A percentile compares a stretch with the other conserved stretches of the same genome.
phyloP scores from a whole-genome alignment of 35 echinoderm and acorn worm species.

The Holothuria glaberrima region DNA sequence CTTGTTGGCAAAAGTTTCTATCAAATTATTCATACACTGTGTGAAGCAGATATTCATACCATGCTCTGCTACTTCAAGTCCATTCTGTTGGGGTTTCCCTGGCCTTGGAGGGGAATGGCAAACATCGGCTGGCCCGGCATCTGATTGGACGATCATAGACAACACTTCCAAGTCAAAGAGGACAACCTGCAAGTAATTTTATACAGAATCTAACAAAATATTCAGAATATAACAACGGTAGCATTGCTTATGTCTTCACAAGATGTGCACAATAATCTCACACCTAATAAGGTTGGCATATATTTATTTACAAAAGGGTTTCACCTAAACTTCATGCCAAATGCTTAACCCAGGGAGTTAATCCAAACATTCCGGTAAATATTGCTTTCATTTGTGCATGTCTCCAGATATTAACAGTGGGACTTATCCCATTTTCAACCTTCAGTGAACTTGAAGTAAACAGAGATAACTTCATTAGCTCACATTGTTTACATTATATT shows the following conservation, averaged over 20 bases:
- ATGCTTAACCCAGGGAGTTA: no score
- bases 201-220: not conserved
- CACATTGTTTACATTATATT: no score
- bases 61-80: constrained; percentile 21
- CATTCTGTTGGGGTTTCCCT: not conserved
- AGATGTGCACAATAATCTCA: no score
- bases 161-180: constrained; percentile 90
- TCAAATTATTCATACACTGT: constrained; percentile 86
- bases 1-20: constrained; percentile 77
- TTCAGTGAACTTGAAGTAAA: no score
- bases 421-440: no score
- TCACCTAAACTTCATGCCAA: not conserved
- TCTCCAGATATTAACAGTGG: no score
- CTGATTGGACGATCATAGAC: constrained; percentile 79
- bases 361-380: no score
- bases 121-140: constrained; percentile 65
- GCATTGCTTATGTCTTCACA: no score
- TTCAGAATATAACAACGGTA: not conserved
- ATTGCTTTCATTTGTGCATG: no score
- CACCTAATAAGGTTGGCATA: no score
- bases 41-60: constrained; percentile 89
- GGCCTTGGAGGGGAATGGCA: not conserved
- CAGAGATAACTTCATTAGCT: no score
- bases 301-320: no score
- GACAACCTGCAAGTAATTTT: constrained; percentile 68